phyloP scores from a whole-genome alignment of 2,113 vertebrate genomes.

The Heterocephalus glaber region DNA sequence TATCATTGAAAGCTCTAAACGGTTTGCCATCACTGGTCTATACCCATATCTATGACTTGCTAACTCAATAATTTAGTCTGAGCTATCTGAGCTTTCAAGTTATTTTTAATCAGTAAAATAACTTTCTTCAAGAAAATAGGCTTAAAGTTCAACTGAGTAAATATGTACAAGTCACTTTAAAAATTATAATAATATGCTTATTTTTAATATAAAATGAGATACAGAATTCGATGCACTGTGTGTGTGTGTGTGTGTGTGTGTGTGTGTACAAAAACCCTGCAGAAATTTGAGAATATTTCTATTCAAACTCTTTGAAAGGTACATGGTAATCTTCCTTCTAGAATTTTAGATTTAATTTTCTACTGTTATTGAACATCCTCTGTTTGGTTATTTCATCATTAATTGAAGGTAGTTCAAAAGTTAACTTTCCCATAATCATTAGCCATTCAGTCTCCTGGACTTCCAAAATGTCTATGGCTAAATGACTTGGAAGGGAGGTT shows the following conservation, averaged over 20 bases:
- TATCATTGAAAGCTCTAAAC: not conserved
- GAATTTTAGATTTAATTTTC: conserved; percentile 14
- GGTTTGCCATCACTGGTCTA: not conserved
- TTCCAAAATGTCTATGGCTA: conserved; percentile 3
- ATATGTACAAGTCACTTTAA: not conserved
- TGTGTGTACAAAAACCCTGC: too few species aligned
- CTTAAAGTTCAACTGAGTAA: not conserved
- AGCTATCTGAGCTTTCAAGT: not conserved
- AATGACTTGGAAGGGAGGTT: not conserved
- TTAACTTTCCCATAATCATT: not conserved
- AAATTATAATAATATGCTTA: not conserved
- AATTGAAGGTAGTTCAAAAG: not conserved
- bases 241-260: not conserved
- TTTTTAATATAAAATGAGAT: not conserved
- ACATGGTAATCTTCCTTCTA: not conserved
- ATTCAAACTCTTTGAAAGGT: not conserved
- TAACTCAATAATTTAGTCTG: not conserved
- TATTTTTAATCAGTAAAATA: conserved; percentile 26
- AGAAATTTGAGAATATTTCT: not conserved
- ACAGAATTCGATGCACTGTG: not conserved
- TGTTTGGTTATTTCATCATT: not conserved
- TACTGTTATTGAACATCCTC: not conserved
- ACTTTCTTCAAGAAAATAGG: not conserved
- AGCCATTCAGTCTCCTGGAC: not conserved
- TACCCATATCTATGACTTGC: not conserved